phyloP scores from a whole-genome alignment of 2,113 vertebrate genomes.

The Pygoscelis antarcticus region DNA sequence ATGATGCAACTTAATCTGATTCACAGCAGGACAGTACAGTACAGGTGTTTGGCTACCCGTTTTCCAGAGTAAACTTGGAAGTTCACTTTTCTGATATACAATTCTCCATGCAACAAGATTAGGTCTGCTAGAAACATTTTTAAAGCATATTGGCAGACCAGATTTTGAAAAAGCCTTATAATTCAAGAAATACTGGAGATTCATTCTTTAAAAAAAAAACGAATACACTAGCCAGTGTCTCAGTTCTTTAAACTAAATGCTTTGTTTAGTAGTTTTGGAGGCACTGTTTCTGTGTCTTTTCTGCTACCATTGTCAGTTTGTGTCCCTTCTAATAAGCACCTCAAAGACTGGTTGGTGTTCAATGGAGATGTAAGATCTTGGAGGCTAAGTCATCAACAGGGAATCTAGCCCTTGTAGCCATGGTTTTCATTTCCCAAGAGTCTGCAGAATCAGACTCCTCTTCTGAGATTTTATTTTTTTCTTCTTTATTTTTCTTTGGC shows the following conservation, averaged over 20 bases:
- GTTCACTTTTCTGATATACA: neutral
- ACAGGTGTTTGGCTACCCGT: neutral
- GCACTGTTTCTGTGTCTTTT: neutral
- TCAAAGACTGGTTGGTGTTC: neutral
- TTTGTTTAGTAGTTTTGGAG: neutral
- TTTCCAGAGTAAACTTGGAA: neutral
- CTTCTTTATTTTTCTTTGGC: neutral
- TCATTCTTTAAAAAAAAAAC: neutral
- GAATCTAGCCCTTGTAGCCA: neutral
- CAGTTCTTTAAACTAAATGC: neutral
- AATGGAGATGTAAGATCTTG: neutral
- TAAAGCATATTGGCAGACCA: neutral
- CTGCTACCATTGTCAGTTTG: neutral
- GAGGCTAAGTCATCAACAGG: neutral
- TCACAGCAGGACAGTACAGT: neutral
- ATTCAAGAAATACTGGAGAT: neutral
- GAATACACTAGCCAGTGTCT: neutral
- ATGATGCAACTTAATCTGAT: neutral
- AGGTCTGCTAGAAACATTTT: neutral
- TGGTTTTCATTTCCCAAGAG: neutral
- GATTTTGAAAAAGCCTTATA: neutral
- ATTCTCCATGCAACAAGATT: neutral
- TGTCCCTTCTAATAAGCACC: neutral
- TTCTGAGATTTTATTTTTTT: neutral
- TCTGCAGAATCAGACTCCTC: neutral